A percentile compares a stretch with the other conserved stretches of the same genome.
phyloP scores from a whole-genome alignment of 2,113 vertebrate species.

The Ceyx melanurus region DNA sequence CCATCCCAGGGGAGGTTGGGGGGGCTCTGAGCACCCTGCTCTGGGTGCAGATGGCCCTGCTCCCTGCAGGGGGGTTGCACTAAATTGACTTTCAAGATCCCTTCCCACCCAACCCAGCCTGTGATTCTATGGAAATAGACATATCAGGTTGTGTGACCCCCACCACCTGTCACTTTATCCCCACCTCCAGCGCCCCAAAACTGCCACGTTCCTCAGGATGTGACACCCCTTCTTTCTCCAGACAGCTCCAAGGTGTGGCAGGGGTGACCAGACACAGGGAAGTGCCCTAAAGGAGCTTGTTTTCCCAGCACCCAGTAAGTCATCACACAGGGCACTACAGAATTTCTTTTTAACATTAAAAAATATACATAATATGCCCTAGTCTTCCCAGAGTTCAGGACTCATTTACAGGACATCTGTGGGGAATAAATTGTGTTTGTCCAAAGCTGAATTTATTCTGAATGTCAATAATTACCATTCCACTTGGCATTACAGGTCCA shows the following conservation, averaged over 20 bases:
- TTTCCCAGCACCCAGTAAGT: neutral
- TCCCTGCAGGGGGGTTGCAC: neutral
- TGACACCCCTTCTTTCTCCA: neutral
- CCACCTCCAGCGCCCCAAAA: neutral
- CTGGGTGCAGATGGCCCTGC: neutral
- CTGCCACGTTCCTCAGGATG: accelerated
- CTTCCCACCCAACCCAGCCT: neutral
- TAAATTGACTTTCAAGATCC: neutral
- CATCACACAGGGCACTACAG: accelerated
- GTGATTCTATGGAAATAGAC: accelerated
- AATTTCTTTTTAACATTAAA: neutral
- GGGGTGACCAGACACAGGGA: accelerated
- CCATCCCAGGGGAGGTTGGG: neutral
- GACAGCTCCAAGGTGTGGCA: neutral
- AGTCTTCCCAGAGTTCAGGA: neutral
- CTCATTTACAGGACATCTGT: neutral
- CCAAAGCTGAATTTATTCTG: neutral
- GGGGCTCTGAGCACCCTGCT: neutral
- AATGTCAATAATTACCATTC: neutral
- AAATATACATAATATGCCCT: neutral
- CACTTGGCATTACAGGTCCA: neutral
- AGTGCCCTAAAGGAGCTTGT: accelerated
- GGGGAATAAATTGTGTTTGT: neutral
- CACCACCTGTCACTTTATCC: accelerated
- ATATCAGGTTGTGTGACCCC: neutral